A percentile compares a stretch with the other conserved stretches of the same genome.
Conservation (phyloP, 1,140 invertebrate species). For the Pantala flavescens region DNA sequence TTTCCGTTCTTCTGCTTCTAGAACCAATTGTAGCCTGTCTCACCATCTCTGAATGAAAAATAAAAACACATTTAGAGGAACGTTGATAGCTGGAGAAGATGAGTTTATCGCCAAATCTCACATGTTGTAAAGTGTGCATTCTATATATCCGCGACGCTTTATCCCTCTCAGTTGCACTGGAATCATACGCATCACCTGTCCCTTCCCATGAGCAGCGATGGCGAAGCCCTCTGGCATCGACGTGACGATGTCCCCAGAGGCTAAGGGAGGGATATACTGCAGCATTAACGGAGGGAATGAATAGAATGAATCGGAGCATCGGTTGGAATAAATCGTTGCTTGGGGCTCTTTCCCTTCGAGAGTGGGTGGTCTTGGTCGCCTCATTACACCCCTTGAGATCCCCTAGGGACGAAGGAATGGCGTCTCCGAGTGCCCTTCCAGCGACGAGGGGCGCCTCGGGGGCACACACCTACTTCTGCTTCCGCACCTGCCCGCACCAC, state of each 20-base stretch:
- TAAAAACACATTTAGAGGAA: too few species aligned
- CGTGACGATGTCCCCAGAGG: background rate
- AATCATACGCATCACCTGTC: too few species aligned
- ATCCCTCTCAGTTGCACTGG: too few species aligned
- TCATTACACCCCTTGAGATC: background rate
- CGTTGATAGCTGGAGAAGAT: too few species aligned
- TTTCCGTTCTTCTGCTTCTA: too few species aligned
- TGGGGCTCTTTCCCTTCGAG: background rate
- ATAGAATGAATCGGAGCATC: background rate
- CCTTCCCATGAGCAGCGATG: too few species aligned
- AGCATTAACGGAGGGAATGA: background rate
- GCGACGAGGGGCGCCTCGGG: background rate
- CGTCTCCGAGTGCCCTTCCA: background rate
- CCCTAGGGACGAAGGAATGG: background rate
- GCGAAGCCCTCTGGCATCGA: background rate
- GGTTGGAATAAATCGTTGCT: background rate
- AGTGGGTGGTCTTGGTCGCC: background rate
- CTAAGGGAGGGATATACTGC: background rate
- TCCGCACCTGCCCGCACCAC: background rate
- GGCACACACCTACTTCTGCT: background rate
- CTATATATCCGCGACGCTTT: too few species aligned
- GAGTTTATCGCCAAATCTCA: too few species aligned
- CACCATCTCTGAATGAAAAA: too few species aligned
- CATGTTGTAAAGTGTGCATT: too few species aligned
- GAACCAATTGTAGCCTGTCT: too few species aligned